phyloP scores from a whole-genome alignment of 1,140 invertebrate species.

The Hylyphantes graminicola region DNA sequence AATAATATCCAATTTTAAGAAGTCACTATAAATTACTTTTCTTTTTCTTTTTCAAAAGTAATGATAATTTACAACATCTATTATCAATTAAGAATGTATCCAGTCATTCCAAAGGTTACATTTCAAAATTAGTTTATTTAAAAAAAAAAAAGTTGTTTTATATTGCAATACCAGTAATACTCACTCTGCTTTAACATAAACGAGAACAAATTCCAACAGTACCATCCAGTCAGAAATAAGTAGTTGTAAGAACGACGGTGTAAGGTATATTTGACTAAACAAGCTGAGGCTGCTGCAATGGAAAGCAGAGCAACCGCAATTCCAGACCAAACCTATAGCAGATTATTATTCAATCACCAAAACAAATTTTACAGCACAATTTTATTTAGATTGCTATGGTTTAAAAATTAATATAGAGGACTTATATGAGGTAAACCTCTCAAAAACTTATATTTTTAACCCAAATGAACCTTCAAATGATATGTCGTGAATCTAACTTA shows the following conservation, averaged over 20 bases:
- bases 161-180: neutral
- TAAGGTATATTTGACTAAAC: neutral
- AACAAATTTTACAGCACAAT: neutral
- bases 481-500: too few relatives aligned
- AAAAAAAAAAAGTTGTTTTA: neutral
- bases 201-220: slow-evolving; percentile 15
- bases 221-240: neutral
- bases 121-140: neutral
- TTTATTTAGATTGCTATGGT: too few relatives aligned
- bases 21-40: too few relatives aligned
- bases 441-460: too few relatives aligned
- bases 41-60: too few relatives aligned
- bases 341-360: neutral
- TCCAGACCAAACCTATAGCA: slow-evolving; percentile 1
- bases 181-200: slow-evolving; percentile 23
- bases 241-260: neutral
- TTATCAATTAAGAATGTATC: too few relatives aligned
- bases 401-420: too few relatives aligned
- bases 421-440: too few relatives aligned
- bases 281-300: neutral
- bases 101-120: too few relatives aligned
- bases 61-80: too few relatives aligned
- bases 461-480: too few relatives aligned
- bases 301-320: neutral
- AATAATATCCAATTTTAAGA: too few relatives aligned